Evolutionary conservation across 2,113 vertebrate species (phyloP), one percentile per base, ranked within the genome.

Genomic region (Leptobrachium ailaonicum): DNA sequence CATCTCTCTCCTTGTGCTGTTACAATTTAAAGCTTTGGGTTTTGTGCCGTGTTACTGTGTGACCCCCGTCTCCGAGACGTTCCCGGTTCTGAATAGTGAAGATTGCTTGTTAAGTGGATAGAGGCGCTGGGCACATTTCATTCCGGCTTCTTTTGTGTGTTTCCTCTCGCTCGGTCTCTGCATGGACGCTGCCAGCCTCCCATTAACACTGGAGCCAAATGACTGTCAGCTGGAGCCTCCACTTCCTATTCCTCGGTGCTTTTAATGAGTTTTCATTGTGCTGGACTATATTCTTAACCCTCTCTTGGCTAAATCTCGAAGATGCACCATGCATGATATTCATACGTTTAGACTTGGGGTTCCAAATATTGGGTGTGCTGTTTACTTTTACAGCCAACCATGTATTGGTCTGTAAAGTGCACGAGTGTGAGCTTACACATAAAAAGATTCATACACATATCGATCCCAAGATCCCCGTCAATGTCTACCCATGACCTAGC

Each of bases 221-320:
- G 78, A 80, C 71, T 80, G 78, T 80, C 78, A 80, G 78, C 78
- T 80, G 78, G 78, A 74, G 73, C 71, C 78, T 80, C 63, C 41
- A 66, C 78, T 80, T 80, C 78, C 78, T 80, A 80, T 80, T 80
- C 41, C 78, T 68, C 63, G 67, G 71, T 66, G 41, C 53, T 50
- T 80, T 80, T 80, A 80, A 80, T 80, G 78, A 80, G 78, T 80
- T 80, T 80, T 71, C 50, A 80, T 80, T 80, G 78, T 80, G 78
- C 63, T 68, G 71, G 78, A 73, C 78, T 80, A 62, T 74, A 63
- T 42, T 8, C 70, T 80, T 50, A 80, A 67, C 63, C 71, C 78
- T 80, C 73, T 80, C 58, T 69, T 72, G 53, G 71, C 69, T 69
- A 12, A 66, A 32, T 32, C 20, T 32, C 20, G 20, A 32, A 32